Evolutionary conservation across 2,888 invertebrate species (phyloP).

Genomic region (Sphaerophoria rueppellii): DNA sequence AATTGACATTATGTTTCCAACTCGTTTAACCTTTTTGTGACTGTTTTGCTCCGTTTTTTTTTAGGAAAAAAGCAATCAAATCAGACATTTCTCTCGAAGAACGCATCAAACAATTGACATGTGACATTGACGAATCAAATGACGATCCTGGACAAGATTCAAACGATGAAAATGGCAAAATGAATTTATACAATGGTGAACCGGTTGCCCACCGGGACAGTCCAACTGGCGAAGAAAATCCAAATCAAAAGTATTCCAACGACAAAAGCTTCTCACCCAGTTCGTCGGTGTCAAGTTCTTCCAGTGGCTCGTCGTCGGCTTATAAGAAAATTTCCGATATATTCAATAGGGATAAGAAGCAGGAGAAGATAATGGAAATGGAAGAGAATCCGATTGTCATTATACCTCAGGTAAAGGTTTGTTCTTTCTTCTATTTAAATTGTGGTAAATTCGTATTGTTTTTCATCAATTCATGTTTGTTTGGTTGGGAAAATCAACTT

Average conservation of each 20-base stretch:
- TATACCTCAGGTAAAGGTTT: constrained; percentile 80
- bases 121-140: constrained; percentile 89
- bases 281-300: constrained; percentile 84
- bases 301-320: constrained; percentile 85
- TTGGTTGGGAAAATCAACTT: neutral
- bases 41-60: constrained; percentile 39
- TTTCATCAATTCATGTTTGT: neutral
- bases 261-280: constrained; percentile 86
- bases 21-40: constrained; percentile 1
- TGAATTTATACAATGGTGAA: constrained; percentile 75
- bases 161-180: constrained; percentile 74
- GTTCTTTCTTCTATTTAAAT: neutral
- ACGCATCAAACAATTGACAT: constrained; percentile 92
- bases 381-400: constrained; percentile 82
- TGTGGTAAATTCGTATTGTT: neutral
- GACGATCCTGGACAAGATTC: constrained; percentile 77
- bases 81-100: constrained; percentile 91
- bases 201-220: constrained; percentile 84
- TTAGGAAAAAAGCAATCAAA: constrained; percentile 81
- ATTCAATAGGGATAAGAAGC: constrained; percentile 81
- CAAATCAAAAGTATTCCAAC: constrained; percentile 80
- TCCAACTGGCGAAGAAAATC: constrained; percentile 86
- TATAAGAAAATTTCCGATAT: constrained; percentile 84
- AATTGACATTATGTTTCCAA: neutral
- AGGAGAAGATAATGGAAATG: constrained; percentile 82